A percentile compares a stretch with the other conserved stretches of the same genome.
Evolutionary conservation across 2,888 invertebrate genomes (phyloP).

Genomic region (Gastracanthus pulcherrimus): DNA sequence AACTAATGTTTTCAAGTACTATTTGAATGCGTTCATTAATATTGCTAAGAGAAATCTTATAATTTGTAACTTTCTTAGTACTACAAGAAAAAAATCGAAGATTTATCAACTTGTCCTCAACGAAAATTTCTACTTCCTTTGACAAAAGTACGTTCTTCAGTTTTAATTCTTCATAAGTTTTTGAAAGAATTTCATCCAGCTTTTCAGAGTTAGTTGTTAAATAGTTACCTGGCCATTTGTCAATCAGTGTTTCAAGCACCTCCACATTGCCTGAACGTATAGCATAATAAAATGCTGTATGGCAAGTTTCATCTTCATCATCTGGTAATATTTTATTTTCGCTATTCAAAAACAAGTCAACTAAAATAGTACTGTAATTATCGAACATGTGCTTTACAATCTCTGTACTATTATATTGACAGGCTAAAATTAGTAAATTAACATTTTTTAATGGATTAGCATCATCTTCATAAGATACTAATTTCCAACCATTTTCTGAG

Average conservation of each 20-base stretch:
- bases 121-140: conserved; percentile 55
- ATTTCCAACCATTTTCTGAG: neutral
- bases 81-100: conserved; percentile 40
- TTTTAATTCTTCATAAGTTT: conserved; percentile 60
- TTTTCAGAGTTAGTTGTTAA: conserved; percentile 37
- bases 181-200: conserved; percentile 61
- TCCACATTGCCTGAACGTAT: conserved; percentile 59
- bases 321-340: conserved; percentile 4
- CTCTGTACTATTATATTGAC: conserved; percentile 44
- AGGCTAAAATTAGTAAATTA: conserved; percentile 54
- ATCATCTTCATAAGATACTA: conserved; percentile 22
- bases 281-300: conserved; percentile 64
- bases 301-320: conserved; percentile 48
- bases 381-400: conserved; percentile 47
- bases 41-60: neutral
- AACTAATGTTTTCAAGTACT: neutral
- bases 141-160: conserved; percentile 59
- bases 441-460: conserved; percentile 42
- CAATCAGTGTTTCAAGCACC: conserved; percentile 58
- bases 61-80: conserved; percentile 12
- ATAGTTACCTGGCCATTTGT: conserved; percentile 55
- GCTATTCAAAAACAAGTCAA: neutral
- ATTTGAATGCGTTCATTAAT: conserved; percentile 3
- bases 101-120: conserved; percentile 53
- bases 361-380: neutral